Evolutionary conservation across 64 coral and sea anemone species (phyloP).

Genomic region (Stichodactyla mertensii): DNA sequence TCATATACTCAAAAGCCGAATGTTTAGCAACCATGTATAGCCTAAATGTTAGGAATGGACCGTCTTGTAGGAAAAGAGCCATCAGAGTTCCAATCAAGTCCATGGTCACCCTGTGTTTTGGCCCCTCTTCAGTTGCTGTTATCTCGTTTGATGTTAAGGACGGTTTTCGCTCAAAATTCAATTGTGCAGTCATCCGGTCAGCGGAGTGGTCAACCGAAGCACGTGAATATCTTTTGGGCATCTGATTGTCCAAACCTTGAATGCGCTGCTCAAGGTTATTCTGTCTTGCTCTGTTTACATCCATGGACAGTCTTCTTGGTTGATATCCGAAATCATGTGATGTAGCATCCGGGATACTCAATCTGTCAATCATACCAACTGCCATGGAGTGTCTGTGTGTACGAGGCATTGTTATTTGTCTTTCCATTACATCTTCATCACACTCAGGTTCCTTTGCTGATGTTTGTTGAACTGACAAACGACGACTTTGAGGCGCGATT

Average conservation of each 20-base stretch:
- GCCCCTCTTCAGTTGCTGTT: conserved; percentile 21
- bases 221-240: conserved; percentile 28
- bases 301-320: conserved; percentile 23
- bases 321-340: background rate
- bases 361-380: conserved; percentile 3
- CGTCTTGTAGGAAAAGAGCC: conserved; percentile 85
- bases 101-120: conserved; percentile 53
- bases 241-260: conserved; percentile 10
- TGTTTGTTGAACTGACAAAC: background rate
- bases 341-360: background rate
- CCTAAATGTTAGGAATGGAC: conserved; percentile 83
- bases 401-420: background rate
- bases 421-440: background rate
- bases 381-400: conserved; percentile 9
- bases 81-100: conserved; percentile 69
- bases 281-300: background rate
- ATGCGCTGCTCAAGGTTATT: background rate
- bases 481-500: background rate
- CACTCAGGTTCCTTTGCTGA: background rate
- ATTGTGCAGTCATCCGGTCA: background rate
- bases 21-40: conserved; percentile 84
- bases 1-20: conserved; percentile 77
- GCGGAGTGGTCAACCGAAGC: background rate
- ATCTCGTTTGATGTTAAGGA: background rate
- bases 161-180: conserved; percentile 1